Base-by-base conservation (phyloP, 2,113 vertebrate species). In the Hiodon alosoides region DNA sequence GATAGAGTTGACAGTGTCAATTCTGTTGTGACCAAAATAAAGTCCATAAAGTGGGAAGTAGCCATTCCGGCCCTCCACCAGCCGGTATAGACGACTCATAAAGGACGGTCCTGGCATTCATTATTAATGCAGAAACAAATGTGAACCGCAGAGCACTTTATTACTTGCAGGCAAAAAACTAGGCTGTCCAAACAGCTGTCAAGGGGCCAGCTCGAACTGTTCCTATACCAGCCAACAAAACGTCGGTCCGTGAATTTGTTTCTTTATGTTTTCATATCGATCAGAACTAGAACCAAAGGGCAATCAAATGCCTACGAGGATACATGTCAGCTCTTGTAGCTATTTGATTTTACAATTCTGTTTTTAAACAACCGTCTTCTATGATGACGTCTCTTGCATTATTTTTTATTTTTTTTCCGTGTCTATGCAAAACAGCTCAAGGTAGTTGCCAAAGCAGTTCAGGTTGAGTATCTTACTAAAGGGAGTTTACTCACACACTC, bases 91-190 rank as follows among this genome's bases (percentile, higher is more conserved):
- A 90, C 83, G 81, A 71, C 84, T 75, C 78, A 73, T 73, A 77
- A 13, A 60, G 79, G 46, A 83, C 81, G 83, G 82, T 74, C 84
- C 87, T 82, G 76, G 77, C 78, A 90, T 94, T 88, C 86, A 94
- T 93, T 90, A 93, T 93, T 92, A 91, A 94, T 89, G 85, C 82
- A 81, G 81, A 71, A 75, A 80, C 80, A 62, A 77, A 80, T 84
- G 85, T 90, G 80, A 88, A 90, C 92, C 81, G 90, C 87, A 92
- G 82, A 89, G 76, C 83, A 53, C 86, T 90, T 88, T 84, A 84
- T 89, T 79, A 67, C 81, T 80, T 74, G 73, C 65, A 81, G 76
- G 83, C 80, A 85, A 57, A 80, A 86, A 91, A 85, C 78, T 50
- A 72, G 82, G 74, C 71, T 76, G 31, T 31, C 31, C 31, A 31